A percentile compares a stretch with the other conserved stretches of the same genome.
phyloP scores from a whole-genome alignment of 2,888 invertebrate species.

The Pyrochroa serraticornis region DNA sequence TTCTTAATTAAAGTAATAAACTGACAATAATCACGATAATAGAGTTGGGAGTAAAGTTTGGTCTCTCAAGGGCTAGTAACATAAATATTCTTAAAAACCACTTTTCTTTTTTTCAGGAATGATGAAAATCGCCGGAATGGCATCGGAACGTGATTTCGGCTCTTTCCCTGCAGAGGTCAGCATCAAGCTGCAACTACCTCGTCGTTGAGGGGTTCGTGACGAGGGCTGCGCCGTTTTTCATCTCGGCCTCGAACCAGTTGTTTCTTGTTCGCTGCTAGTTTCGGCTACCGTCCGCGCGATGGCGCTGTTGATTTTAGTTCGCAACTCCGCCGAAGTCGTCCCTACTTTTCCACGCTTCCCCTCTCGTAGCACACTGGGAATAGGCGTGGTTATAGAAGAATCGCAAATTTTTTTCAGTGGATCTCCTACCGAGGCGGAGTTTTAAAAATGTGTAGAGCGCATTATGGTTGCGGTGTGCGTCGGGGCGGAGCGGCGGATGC shows the following conservation, averaged over 20 bases:
- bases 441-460: slow-evolving; percentile 52
- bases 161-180: slow-evolving; percentile 16
- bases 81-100: too few species aligned
- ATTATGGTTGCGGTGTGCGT: slow-evolving; percentile 50
- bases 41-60: too few species aligned
- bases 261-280: background rate
- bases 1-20: too few species aligned
- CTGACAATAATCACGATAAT: too few species aligned
- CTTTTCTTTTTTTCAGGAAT: background rate
- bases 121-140: too few species aligned
- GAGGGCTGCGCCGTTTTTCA: slow-evolving; percentile 14
- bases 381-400: slow-evolving; percentile 50
- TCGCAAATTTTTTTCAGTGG: slow-evolving; percentile 52
- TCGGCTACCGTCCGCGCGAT: slow-evolving; percentile 34
- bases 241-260: slow-evolving; percentile 7
- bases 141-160: background rate
- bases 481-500: slow-evolving; percentile 50
- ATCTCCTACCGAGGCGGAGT: slow-evolving; percentile 53
- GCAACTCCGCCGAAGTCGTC: slow-evolving; percentile 16
- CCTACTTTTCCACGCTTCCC: slow-evolving; percentile 36
- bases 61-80: too few species aligned
- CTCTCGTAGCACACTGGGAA: slow-evolving; percentile 32
- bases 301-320: slow-evolving; percentile 24
- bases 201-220: background rate
- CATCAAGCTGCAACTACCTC: background rate